Conservation (phyloP, 1,140 invertebrate species). For the Calliopsis andreniformis region DNA sequence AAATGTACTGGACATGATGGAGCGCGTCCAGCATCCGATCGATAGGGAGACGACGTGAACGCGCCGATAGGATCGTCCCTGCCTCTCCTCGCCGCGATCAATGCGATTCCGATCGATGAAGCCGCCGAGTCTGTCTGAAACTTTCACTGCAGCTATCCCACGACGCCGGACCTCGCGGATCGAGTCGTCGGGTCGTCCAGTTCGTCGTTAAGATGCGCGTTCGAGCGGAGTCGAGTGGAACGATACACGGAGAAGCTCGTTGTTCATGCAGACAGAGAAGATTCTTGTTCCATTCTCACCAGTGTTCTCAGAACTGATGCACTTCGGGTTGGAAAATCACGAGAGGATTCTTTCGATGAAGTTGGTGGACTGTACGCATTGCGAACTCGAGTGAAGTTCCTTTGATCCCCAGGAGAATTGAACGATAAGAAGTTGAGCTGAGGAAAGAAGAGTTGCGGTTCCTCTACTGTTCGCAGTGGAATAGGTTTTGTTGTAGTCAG, state of each 20-base stretch:
- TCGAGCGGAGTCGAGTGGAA: neutral
- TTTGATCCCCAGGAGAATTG: neutral
- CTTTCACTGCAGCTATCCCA: neutral
- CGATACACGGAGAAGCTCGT: neutral
- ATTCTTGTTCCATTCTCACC: neutral
- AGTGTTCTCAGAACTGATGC: neutral
- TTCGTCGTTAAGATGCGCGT: slow-evolving; percentile 1
- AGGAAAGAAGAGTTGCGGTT: too few species aligned
- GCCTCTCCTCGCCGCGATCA: neutral
- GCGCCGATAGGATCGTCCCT: neutral
- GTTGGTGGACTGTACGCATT: too few species aligned
- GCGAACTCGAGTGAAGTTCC: neutral
- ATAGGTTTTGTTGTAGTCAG: neutral
- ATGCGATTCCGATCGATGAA: slow-evolving; percentile 9
- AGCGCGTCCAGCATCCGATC: slow-evolving; percentile 5
- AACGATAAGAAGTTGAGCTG: too few species aligned
- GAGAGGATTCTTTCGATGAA: too few species aligned
- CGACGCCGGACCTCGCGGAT: neutral
- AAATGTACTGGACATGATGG: slow-evolving; percentile 28
- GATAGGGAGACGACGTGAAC: slow-evolving; percentile 7
- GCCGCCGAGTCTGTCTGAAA: neutral
- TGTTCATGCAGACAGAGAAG: too few species aligned
- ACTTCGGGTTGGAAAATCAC: too few species aligned
- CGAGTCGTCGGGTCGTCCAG: neutral
- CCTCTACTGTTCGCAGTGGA: neutral